phyloP scores from a whole-genome alignment of 2,888 invertebrate genomes.

The Scotopteryx bipunctaria region DNA sequence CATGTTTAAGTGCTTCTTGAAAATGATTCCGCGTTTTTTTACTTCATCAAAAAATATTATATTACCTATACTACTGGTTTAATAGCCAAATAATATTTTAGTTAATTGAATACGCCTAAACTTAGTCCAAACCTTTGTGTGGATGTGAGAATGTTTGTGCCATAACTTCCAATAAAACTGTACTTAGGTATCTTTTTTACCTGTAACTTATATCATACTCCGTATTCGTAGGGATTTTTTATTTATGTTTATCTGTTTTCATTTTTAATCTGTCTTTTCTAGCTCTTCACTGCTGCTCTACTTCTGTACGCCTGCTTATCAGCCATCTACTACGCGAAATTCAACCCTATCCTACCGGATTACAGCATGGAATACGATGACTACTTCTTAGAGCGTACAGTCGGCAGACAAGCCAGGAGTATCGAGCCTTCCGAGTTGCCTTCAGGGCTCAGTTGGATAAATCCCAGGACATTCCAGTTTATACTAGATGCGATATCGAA shows the following conservation, averaged over 20 bases:
- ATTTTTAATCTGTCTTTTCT: constrained; percentile 47
- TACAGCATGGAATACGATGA: constrained; percentile 89
- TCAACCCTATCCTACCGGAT: constrained; percentile 91
- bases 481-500: constrained; percentile 84
- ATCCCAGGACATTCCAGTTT: constrained; percentile 85
- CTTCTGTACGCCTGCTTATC: constrained; percentile 93
- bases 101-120: neutral
- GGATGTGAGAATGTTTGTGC: no score
- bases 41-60: constrained; percentile 19
- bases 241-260: constrained; percentile 28
- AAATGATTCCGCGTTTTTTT: constrained; percentile 41
- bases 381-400: constrained; percentile 87
- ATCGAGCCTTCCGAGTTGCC: constrained; percentile 63
- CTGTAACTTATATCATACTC: no score
- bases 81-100: constrained; percentile 18
- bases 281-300: constrained; percentile 91
- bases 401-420: constrained; percentile 76
- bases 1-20: constrained; percentile 53
- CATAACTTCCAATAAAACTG: no score
- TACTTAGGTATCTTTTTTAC: no score
- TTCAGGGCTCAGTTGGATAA: constrained; percentile 81
- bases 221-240: no score
- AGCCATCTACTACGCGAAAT: constrained; percentile 94
- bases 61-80: constrained; percentile 18
- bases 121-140: neutral